phyloP scores from a whole-genome alignment of 2,113 vertebrate genomes.

The Pelodiscus sinensis region DNA sequence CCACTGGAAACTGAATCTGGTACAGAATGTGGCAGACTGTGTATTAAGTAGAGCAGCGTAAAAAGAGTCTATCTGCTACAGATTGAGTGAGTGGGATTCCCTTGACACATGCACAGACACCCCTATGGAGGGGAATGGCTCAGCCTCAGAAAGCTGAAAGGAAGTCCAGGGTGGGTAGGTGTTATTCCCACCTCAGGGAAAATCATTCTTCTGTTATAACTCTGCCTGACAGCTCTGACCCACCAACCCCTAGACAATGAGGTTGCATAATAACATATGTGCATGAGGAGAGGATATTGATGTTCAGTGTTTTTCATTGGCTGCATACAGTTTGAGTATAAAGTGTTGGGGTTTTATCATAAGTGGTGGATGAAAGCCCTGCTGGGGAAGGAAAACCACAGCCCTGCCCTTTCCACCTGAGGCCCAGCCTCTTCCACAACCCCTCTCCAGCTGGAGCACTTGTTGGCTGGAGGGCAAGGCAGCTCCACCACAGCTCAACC shows the following conservation, averaged over 20 bases:
- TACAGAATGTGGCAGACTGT: background rate
- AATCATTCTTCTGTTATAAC: background rate
- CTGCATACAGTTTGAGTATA: slow-evolving; percentile 30
- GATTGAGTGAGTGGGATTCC: slow-evolving; percentile 38
- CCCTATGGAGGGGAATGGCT: slow-evolving; percentile 45
- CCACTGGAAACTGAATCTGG: background rate
- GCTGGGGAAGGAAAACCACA: too few species aligned
- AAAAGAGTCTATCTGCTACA: slow-evolving; percentile 26
- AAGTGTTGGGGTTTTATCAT: background rate
- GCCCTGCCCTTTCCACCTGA: too few species aligned
- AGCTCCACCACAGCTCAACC: too few species aligned
- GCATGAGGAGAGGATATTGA: background rate
- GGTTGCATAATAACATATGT: slow-evolving; percentile 23
- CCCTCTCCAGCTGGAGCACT: too few species aligned
- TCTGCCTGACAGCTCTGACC: background rate
- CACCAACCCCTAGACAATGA: background rate
- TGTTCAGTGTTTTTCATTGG: slow-evolving; percentile 9
- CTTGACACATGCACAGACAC: slow-evolving; percentile 17
- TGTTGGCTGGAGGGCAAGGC: too few species aligned
- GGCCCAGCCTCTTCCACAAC: too few species aligned
- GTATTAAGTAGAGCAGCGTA: background rate
- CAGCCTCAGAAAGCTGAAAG: slow-evolving; percentile 49
- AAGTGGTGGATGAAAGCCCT: too few species aligned
- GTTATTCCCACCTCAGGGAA: slow-evolving; percentile 47
- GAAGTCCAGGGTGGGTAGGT: slow-evolving; percentile 58